Evolutionary conservation across 2,888 invertebrate species (phyloP), one percentile per base, ranked within the genome.

Genomic region (Campopleginae sp.): DNA sequence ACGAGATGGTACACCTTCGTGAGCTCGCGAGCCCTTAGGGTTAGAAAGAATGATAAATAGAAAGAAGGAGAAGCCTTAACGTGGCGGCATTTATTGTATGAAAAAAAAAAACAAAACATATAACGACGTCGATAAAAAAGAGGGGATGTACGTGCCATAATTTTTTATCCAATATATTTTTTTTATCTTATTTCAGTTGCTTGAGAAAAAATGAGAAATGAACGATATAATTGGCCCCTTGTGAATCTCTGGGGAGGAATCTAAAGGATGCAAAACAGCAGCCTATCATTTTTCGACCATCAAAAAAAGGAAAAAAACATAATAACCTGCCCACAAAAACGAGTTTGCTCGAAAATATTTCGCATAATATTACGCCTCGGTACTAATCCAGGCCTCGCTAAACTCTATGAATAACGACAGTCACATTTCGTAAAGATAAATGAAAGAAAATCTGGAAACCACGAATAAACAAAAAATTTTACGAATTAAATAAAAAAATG

Each of bases 31-130:
- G 81, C 82, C 85, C 80, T 80, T 51, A 63, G 80, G 61, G 42
- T 51, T 68, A 44, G 33, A 68, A 76, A 74, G 74, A 80, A 80
- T 82, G 77, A 85, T 85, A 85, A 85, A 85, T 82, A 79, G 80
- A 85, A 78, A 80, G 51, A 82, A 76, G 71, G 82, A 82, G 85
- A 77, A 44, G 70, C 85, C 27, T 44, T 12, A 23, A 82, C 33
- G 44, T 75, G 80, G 76, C 42, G 82, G 75, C 76, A 70, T 63
- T 66, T 54, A 66, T 48, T 80, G 5, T 27, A 27, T 27, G 27
- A 72, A 44, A 66, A 74, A 85, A 80, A 80, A 68, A 46, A 74
- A 81, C 72, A 46, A 76, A n/a, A n/a, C n/a, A 38, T 65, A 74
- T 44, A 82, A 76, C 48, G 72, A 74, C 38, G 31, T 46, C 12